phyloP scores from a whole-genome alignment of 2,113 vertebrate species.

The Aythya baeri region DNA sequence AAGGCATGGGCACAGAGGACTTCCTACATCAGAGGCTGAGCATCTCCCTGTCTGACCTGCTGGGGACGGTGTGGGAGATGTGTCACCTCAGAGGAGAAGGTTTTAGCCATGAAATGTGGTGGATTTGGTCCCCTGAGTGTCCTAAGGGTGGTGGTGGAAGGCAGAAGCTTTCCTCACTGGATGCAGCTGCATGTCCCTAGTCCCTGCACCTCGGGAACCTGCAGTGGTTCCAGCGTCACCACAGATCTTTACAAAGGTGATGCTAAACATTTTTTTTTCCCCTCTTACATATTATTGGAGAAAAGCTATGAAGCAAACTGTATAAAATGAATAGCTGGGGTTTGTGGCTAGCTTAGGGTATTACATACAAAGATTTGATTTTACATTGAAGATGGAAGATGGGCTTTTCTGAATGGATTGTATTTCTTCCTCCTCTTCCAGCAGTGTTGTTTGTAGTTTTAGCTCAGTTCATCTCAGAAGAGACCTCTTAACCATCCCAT shows the following conservation, averaged over 20 bases:
- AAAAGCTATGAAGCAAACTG: neutral
- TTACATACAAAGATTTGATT: neutral
- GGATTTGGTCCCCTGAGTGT: neutral
- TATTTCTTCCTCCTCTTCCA: neutral
- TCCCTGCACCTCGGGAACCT: neutral
- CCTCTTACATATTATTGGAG: neutral
- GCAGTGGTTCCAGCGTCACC: neutral
- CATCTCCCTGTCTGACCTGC: neutral
- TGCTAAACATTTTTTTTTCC: neutral
- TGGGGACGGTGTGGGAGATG: neutral
- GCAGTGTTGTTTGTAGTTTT: neutral
- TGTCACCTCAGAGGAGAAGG: neutral
- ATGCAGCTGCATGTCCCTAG: neutral
- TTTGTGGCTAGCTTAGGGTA: neutral
- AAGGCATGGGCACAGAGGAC: neutral
- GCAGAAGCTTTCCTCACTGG: accelerated
- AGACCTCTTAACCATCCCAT: neutral
- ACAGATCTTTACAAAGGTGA: neutral
- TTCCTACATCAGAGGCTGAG: neutral
- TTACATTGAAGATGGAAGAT: neutral
- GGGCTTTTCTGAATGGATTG: accelerated
- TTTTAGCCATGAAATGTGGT: neutral
- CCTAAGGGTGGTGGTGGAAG: neutral
- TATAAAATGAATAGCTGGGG: neutral
- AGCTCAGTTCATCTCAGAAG: accelerated